phyloP scores from a whole-genome alignment of 2,113 vertebrate genomes.

The Paramisgurnus dabryanus region DNA sequence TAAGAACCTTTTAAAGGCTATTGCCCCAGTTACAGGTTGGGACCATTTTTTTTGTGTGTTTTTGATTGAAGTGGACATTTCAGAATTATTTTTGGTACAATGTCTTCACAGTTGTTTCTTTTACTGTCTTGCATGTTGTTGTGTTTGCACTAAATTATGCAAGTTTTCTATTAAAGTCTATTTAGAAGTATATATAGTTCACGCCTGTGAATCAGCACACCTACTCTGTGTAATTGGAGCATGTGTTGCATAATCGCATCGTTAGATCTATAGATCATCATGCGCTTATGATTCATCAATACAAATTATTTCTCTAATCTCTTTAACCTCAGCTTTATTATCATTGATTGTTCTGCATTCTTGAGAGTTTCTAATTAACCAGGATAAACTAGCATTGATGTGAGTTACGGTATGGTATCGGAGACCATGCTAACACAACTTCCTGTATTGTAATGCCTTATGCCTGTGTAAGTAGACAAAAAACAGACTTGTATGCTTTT shows the following conservation, averaged over 20 bases:
- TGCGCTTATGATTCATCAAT: conserved; percentile 12
- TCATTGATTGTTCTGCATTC: conserved; percentile 33
- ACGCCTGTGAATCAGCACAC: not conserved
- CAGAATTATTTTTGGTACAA: too few relatives aligned
- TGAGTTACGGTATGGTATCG: conserved; percentile 44
- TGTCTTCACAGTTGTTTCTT: too few relatives aligned
- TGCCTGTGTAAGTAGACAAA: too few relatives aligned
- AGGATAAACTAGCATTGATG: conserved; percentile 46
- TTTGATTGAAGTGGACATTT: too few relatives aligned
- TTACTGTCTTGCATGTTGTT: too few relatives aligned
- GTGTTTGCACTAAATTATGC: too few relatives aligned
- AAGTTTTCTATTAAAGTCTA: too few relatives aligned
- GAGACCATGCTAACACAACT: conserved; percentile 4
- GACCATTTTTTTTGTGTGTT: too few relatives aligned
- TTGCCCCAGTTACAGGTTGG: too few relatives aligned
- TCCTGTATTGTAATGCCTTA: not conserved
- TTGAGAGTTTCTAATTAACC: conserved; percentile 44
- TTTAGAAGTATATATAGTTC: too few relatives aligned
- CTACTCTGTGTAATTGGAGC: conserved; percentile 53
- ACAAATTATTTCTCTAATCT: conserved; percentile 25
- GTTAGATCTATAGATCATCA: conserved; percentile 49
- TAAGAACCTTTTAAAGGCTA: too few relatives aligned
- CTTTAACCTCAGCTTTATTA: conserved; percentile 38
- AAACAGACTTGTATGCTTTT: not conserved
- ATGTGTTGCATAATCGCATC: conserved; percentile 51